Conservation (phyloP, 1,140 invertebrate species). For the Episyrphus balteatus region DNA sequence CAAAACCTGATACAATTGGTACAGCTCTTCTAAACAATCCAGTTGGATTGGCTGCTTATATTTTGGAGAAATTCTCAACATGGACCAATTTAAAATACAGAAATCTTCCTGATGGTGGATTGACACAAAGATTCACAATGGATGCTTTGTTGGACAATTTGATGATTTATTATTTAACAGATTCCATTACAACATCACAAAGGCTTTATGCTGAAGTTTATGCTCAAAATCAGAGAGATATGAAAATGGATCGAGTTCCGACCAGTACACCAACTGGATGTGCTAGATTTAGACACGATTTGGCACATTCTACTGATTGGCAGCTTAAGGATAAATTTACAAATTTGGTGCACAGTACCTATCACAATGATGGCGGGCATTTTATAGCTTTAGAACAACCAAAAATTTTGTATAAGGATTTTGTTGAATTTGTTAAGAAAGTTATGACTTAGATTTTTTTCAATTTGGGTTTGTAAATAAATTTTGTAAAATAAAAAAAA, state of each 20-base stretch:
- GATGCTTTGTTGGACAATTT: constrained; percentile 78
- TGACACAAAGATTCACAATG: constrained; percentile 49
- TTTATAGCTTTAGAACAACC: constrained; percentile 77
- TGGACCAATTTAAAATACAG: constrained; percentile 55
- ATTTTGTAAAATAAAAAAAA: no score
- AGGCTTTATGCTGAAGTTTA: constrained; percentile 64
- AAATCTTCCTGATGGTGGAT: constrained; percentile 55
- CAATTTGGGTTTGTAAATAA: no score
- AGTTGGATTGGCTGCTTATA: constrained; percentile 64
- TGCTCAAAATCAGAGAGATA: constrained; percentile 23
- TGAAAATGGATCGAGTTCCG: constrained; percentile 44
- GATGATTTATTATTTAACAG: constrained; percentile 78
- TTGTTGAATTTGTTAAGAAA: constrained; percentile 32
- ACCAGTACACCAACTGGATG: constrained; percentile 52
- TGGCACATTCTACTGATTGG: constrained; percentile 45
- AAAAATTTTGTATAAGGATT: constrained; percentile 53
- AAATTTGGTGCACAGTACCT: constrained; percentile 52
- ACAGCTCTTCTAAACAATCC: constrained; percentile 55
- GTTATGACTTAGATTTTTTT: not conserved
- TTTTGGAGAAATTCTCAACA: constrained; percentile 75
- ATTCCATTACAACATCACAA: constrained; percentile 62
- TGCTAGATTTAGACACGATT: constrained; percentile 52
- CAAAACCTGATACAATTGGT: constrained; percentile 81
- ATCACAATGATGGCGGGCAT: constrained; percentile 61
- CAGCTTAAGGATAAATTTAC: constrained; percentile 46